Percentiles rank a stretch among this genome's conserved stretches.
Evolutionary conservation across 2,888 invertebrate species (phyloP).

Genomic region (Nephrocerus scutellatus): DNA sequence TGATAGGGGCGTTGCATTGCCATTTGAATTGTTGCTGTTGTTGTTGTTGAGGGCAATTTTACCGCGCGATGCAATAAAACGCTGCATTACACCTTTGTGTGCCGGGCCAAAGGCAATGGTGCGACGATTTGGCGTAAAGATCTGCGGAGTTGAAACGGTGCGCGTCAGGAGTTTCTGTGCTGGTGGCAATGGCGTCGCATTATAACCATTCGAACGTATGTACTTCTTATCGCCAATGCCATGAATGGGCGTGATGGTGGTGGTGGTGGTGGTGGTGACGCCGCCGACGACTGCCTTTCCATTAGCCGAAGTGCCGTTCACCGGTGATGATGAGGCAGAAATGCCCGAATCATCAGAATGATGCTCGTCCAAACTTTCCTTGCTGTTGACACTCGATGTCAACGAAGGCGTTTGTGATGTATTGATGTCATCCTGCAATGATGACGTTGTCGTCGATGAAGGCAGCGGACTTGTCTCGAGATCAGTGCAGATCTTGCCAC

Average conservation of each 20-base stretch:
- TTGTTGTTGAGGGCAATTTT: conserved; percentile 49
- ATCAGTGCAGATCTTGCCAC: conserved; percentile 14
- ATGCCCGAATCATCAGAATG: conserved; percentile 47
- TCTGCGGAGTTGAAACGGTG: conserved; percentile 42
- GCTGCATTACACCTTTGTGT: conserved; percentile 75
- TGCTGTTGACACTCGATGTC: conserved; percentile 39
- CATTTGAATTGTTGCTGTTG: conserved; percentile 14
- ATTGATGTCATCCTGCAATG: conserved; percentile 30
- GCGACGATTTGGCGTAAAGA: conserved; percentile 47
- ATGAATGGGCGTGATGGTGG: conserved; percentile 11
- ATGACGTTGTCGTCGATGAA: conserved; percentile 19
- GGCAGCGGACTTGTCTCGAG: conserved; percentile 17
- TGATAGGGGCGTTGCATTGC: conserved; percentile 5
- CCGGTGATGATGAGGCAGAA: conserved; percentile 44
- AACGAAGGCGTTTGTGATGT: conserved; percentile 33
- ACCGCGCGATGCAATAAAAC: conserved; percentile 74
- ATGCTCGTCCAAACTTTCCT: conserved; percentile 40
- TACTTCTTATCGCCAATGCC: conserved; percentile 33
- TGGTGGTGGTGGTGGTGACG: not conserved
- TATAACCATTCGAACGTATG: conserved; percentile 42
- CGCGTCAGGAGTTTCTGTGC: conserved; percentile 42
- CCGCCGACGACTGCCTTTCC: conserved; percentile 16
- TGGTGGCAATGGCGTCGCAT: conserved; percentile 42
- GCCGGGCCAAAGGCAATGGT: conserved; percentile 58
- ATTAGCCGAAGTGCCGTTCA: conserved; percentile 33